phyloP scores from a whole-genome alignment of 2,113 vertebrate species.

The Centropus unirufus region DNA sequence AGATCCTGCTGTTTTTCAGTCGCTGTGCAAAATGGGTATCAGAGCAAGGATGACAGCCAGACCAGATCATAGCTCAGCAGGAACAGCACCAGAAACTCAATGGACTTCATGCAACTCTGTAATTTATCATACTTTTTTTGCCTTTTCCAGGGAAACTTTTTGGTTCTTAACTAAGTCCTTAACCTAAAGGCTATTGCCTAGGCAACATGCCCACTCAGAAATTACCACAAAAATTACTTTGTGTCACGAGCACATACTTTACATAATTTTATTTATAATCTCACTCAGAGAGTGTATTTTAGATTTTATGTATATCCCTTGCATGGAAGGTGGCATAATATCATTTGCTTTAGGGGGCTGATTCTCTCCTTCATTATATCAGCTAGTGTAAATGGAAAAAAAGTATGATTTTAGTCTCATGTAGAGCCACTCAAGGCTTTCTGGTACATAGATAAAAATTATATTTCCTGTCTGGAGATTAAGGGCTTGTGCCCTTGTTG shows the following conservation, averaged over 20 bases:
- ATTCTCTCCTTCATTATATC: slow-evolving; percentile 4
- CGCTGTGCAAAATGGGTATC: not conserved
- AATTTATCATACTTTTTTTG: not conserved
- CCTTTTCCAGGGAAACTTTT: not conserved
- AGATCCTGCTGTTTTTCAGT: not conserved
- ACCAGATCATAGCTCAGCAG: not conserved
- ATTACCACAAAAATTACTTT: not conserved
- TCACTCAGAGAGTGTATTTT: not conserved
- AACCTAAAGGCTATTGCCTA: not conserved
- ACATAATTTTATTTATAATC: slow-evolving; percentile 35
- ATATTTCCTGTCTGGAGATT: not conserved
- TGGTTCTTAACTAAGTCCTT: not conserved
- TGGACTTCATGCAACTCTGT: not conserved
- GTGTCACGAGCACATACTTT: not conserved
- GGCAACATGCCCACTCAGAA: not conserved
- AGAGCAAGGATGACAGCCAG: not conserved
- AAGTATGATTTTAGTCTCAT: not conserved
- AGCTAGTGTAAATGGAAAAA: not conserved
- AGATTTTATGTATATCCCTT: not conserved
- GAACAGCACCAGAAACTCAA: not conserved
- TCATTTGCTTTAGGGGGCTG: not conserved
- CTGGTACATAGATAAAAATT: not conserved
- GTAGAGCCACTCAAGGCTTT: not conserved
- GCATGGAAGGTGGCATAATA: not conserved
- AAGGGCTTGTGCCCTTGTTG: not conserved